Percentiles rank a stretch among this genome's conserved stretches.
Evolutionary conservation across 2,888 invertebrate genomes (phyloP).

Genomic region (Metopia argyrocephala): DNA sequence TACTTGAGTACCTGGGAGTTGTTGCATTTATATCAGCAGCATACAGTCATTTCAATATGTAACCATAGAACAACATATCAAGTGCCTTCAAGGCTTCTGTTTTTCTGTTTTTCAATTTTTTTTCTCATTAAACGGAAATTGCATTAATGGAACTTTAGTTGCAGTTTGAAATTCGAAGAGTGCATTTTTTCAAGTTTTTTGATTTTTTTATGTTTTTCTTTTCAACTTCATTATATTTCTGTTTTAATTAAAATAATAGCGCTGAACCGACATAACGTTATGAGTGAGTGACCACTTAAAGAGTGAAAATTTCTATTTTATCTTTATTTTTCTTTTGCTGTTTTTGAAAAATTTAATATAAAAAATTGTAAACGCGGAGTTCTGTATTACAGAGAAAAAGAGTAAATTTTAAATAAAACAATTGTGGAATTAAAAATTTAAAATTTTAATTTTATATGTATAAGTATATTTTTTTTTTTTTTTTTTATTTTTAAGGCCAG

Average conservation of each 20-base stretch:
- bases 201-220: not conserved
- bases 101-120: too few species aligned
- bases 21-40: too few species aligned
- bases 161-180: not conserved
- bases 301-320: not conserved
- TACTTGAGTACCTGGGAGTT: too few species aligned
- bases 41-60: too few species aligned
- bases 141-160: not conserved
- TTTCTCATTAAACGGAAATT: constrained; percentile 1
- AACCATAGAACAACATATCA: not conserved
- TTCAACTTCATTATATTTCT: constrained; percentile 13
- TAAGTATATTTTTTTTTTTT: too few species aligned
- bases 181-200: not conserved
- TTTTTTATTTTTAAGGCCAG: too few species aligned
- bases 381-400: too few species aligned
- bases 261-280: constrained; percentile 11
- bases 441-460: too few species aligned
- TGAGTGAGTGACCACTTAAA: constrained; percentile 30
- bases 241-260: constrained; percentile 47
- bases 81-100: constrained; percentile 13
- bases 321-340: not conserved
- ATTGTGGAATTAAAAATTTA: too few species aligned
- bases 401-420: too few species aligned
- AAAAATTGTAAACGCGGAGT: not conserved
- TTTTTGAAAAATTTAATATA: constrained; percentile 15